Evolutionary conservation across 1,140 invertebrate genomes (phyloP).

Genomic region (Bombus superbus): DNA sequence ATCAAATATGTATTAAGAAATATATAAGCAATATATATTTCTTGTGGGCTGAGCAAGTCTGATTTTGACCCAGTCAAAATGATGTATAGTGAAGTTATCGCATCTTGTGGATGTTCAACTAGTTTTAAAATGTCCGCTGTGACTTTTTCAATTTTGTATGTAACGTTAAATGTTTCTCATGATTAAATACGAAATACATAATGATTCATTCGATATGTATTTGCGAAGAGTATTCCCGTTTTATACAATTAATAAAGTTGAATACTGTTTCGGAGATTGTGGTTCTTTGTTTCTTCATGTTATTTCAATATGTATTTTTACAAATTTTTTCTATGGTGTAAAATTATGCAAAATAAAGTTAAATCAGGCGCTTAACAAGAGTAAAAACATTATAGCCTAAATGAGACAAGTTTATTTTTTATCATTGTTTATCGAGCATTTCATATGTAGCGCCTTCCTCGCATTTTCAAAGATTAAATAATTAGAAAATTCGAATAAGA

Average conservation of each 20-base stretch:
- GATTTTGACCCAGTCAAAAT: slow-evolving; percentile 23
- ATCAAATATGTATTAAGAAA: not conserved
- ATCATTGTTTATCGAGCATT: not conserved
- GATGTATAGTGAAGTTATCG: slow-evolving; percentile 15
- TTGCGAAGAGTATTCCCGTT: slow-evolving; percentile 54
- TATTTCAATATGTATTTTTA: not conserved
- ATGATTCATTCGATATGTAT: slow-evolving; percentile 37
- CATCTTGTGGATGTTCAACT: slow-evolving; percentile 46
- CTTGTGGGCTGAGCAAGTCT: not conserved
- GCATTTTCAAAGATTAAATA: no score
- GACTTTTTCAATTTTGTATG: slow-evolving; percentile 63
- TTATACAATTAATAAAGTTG: slow-evolving; percentile 74
- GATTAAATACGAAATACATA: slow-evolving; percentile 12
- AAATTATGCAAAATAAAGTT: not conserved
- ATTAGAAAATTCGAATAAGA: no score
- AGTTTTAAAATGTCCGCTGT: slow-evolving; percentile 21
- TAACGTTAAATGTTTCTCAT: slow-evolving; percentile 46
- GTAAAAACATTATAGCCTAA: not conserved
- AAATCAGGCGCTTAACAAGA: not conserved
- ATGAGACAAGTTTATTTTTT: not conserved
- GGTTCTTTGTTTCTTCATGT: not conserved
- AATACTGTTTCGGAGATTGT: slow-evolving; percentile 64
- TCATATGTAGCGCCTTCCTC: not conserved
- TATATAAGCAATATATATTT: not conserved
- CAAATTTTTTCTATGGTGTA: not conserved